phyloP scores from a whole-genome alignment of 30 jellyfish, hydroid and myxozoan species.

The Catostylus mosaicus region DNA sequence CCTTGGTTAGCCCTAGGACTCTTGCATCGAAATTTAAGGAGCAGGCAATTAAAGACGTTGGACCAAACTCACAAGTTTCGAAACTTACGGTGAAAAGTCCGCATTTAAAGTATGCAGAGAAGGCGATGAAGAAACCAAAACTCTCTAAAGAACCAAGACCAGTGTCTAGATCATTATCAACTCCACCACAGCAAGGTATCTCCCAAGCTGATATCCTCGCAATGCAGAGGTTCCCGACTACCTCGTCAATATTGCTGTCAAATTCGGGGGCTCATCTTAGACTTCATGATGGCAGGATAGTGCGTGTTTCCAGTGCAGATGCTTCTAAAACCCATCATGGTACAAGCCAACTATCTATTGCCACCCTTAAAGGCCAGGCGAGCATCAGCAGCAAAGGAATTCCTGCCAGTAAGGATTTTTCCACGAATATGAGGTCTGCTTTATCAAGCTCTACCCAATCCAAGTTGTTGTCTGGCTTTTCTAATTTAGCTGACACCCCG shows the following conservation, averaged over 20 bases:
- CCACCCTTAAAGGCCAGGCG: constrained; percentile 2
- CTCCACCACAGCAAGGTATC: constrained; percentile 13
- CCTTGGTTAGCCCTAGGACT: constrained; percentile 1
- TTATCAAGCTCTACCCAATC: not conserved
- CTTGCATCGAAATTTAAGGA: not conserved
- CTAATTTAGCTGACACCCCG: not conserved
- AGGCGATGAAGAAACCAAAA: constrained; percentile 27
- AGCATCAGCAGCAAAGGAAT: not conserved
- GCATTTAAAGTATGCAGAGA: constrained; percentile 33
- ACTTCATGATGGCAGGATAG: constrained; percentile 75
- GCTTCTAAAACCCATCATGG: not conserved
- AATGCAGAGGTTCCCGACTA: constrained; percentile 68
- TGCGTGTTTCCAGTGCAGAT: constrained; percentile 57
- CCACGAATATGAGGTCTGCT: not conserved
- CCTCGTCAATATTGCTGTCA: constrained; percentile 68
- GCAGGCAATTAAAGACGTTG: not conserved
- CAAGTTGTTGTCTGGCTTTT: not conserved
- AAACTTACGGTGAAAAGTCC: constrained; percentile 36
- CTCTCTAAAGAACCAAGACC: constrained; percentile 21
- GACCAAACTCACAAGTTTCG: constrained; percentile 18
- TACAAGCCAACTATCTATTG: not conserved
- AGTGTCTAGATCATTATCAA: constrained; percentile 9
- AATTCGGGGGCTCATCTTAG: constrained; percentile 81
- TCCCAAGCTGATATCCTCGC: constrained; percentile 26
- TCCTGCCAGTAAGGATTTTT: not conserved